Conservation (phyloP, 2,797 vertebrate genomes). For the Lepilemur septentrionalis region DNA sequence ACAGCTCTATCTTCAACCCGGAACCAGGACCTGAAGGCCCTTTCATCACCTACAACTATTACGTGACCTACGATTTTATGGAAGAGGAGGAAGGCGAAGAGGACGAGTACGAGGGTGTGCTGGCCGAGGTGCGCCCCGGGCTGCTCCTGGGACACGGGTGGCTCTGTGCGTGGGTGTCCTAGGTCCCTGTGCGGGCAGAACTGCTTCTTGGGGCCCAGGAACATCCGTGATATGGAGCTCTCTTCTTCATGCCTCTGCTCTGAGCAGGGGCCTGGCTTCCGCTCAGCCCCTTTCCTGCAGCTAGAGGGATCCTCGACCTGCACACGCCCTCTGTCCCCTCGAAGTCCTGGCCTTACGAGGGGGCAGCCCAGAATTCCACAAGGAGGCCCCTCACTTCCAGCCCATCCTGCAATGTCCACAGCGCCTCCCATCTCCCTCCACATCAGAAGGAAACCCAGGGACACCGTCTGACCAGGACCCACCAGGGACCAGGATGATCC, state of each 20-base stretch:
- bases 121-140: neutral
- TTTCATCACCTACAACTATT: conserved; percentile 85
- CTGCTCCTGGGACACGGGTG: fast-evolving
- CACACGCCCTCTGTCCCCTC: neutral
- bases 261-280: neutral
- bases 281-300: neutral
- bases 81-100: conserved; percentile 38
- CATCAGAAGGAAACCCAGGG: neutral
- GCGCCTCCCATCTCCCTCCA: fast-evolving
- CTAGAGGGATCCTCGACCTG: neutral
- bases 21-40: conserved; percentile 80
- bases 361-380: neutral
- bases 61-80: conserved; percentile 87
- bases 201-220: neutral
- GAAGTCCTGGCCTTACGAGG: neutral
- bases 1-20: conserved; percentile 67
- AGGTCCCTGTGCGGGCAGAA: neutral
- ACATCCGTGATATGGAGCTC: neutral
- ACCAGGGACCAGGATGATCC: neutral
- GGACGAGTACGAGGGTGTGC: neutral
- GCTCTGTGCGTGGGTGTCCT: fast-evolving
- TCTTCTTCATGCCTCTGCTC: neutral
- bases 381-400: neutral
- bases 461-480: fast-evolving
- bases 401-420: neutral